phyloP scores from a whole-genome alignment of 2,888 invertebrate genomes.

The Drosophila vallismaia region DNA sequence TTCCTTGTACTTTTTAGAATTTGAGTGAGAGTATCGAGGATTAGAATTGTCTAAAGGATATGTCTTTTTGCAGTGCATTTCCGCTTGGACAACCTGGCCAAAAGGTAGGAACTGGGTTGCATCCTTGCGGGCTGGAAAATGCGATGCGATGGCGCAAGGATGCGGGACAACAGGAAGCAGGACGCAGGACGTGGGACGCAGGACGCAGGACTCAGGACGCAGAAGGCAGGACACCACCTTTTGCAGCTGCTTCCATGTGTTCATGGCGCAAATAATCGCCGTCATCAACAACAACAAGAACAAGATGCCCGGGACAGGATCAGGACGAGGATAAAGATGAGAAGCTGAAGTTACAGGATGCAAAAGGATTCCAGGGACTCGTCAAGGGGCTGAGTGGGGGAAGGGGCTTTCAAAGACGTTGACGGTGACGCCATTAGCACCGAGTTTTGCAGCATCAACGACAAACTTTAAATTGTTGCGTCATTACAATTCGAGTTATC shows the following conservation, averaged over 20 bases:
- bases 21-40: too few species aligned
- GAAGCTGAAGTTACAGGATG: conserved; percentile 7
- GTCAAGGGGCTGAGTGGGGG: conserved; percentile 57
- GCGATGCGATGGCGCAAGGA: conserved; percentile 29
- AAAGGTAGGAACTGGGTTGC: conserved; percentile 29
- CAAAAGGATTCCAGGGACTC: conserved; percentile 11
- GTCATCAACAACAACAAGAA: conserved; percentile 69
- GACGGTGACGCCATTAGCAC: conserved; percentile 77
- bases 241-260: conserved; percentile 78
- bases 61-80: conserved; percentile 3
- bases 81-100: conserved; percentile 37
- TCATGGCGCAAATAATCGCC: conserved; percentile 78
- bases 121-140: conserved; percentile 1
- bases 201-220: background rate
- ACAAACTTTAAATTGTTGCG: conserved; percentile 80
- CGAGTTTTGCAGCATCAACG: conserved; percentile 78
- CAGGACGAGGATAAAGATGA: conserved; percentile 20
- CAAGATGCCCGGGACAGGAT: conserved; percentile 41
- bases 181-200: conserved; percentile 31
- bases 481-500: conserved; percentile 72
- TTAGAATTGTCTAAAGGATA: too few species aligned
- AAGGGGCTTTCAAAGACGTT: conserved; percentile 38
- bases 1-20: background rate
- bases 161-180: conserved; percentile 66
- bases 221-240: conserved; percentile 65